Evolutionary conservation across 2,113 vertebrate species (phyloP), one percentile per base, ranked within the genome.

Genomic region (Callospermophilus lateralis): DNA sequence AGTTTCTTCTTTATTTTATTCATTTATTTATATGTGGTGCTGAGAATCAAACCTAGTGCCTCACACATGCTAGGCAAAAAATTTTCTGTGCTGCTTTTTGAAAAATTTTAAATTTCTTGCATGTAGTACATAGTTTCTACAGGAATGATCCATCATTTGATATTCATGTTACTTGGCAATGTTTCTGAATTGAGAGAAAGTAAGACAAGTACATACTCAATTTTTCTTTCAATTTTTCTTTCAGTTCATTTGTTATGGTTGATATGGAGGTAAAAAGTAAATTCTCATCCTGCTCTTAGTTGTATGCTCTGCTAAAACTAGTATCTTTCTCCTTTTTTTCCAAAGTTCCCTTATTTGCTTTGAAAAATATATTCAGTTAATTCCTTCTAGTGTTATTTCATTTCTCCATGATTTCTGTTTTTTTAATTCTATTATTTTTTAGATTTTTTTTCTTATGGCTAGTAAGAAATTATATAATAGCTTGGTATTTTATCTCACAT

Each of bases 191-290:
- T 85, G 39, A 45, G 48, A 70, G 51, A 85, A 78, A 34, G 37
- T 48, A 8, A 48, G 70, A 51, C 9, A 85, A 90, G 85, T 80
- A 17, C 84, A 32, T 53, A 63, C 74, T 42, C 58, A 37, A 73
- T 55, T 79, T 84, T 70, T 72, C 42, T 89, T 93, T 37, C 53
- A 72, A 30, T 73, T 84, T 93, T 73, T 84, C 24, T 34, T 70
- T 93, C 68, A 78, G 63, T 63, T 84, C 22, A 53, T 76, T 22
- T 78, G 15, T 61, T 65, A 22, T 51, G 58, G 30, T 26, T 89
- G 51, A 65, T 26, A 70, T 37, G 26, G 7, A 51, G 8, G 32
- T 34, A 70, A 51, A 89, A 45, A 78, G 72, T 48, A 58, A 58
- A 77, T 72, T 63, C 32, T 26, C 32, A 83, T 45, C 24, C 42